Percentiles rank a stretch among this genome's conserved stretches.
Evolutionary conservation across 2,797 vertebrate species (phyloP).

Genomic region (Coendou prehensilis): DNA sequence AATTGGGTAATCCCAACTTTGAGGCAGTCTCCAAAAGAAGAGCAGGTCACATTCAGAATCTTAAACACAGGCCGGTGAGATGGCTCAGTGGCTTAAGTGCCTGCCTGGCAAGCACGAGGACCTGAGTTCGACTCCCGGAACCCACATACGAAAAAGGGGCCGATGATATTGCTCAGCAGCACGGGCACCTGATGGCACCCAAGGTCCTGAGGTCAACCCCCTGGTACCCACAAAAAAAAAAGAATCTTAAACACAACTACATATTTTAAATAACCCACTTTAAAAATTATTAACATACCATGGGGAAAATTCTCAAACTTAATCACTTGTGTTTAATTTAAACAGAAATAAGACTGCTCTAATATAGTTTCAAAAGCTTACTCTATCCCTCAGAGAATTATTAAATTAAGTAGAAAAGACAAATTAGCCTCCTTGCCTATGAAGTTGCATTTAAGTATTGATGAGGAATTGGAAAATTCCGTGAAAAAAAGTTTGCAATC

Average conservation of each 20-base stretch:
- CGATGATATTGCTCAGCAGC: too few species aligned
- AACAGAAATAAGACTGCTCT: constrained; percentile 10
- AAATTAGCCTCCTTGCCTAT: neutral
- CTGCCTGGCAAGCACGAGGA: too few species aligned
- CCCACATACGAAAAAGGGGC: too few species aligned
- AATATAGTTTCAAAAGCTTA: neutral
- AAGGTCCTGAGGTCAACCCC: too few species aligned
- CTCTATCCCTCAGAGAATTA: constrained; percentile 34
- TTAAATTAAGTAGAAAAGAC: constrained; percentile 37
- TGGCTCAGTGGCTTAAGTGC: too few species aligned
- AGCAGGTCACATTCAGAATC: neutral
- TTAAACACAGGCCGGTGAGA: neutral
- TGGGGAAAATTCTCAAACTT: neutral
- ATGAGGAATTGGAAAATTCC: neutral
- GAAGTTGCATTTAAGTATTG: neutral
- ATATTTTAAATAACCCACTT: neutral
- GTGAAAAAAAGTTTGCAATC: neutral
- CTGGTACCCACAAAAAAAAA: too few species aligned
- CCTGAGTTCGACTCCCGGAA: too few species aligned
- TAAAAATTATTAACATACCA: neutral
- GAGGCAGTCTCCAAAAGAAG: neutral
- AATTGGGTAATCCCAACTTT: neutral
- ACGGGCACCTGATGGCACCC: too few species aligned
- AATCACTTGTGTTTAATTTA: constrained; percentile 6
- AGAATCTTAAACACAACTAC: neutral